Evolutionary conservation across 2,797 vertebrate species (phyloP), one percentile per base, ranked within the genome.

Genomic region (Anas bernieri): DNA sequence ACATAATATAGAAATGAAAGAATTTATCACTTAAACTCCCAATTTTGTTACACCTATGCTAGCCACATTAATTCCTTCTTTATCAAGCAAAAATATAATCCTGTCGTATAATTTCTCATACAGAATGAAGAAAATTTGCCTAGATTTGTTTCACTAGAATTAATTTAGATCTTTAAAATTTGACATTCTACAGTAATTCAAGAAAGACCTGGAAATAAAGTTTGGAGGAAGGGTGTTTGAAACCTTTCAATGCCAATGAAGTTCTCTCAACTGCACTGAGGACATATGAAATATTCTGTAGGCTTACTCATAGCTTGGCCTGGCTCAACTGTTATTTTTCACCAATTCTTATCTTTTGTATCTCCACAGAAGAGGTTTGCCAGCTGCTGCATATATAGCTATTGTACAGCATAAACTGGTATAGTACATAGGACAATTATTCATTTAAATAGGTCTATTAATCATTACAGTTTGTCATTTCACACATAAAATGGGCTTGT

Each of bases 401-500:
- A 91, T 76, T 48, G 74, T 91, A 72, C 90, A 88, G 35, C 59
- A 75, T 61, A 78, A 94, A 84, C 84, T 79, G 39, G 28, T 79
- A 35, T 37, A 66, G 62, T 75, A 79, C 52, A 50, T 52, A 54
- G 66, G 41, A 94, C 52, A 95, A 77, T 93, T 85, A 94, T 41
- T 96, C 88, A 96, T 64, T 95, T 95, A 96, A 90, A 95, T 77
- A 91, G 70, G 58, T 58, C 58, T 83, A 96, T 95, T 96, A 95
- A 91, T 96, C 86, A 94, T 92, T 80, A 86, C 14, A 88, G 87
- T 93, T 95, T 96, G 92, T 81, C 85, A 84, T 86, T 86, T 85
- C 64, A 76, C 64, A 78, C 92, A 94, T 92, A 73, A 83, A 94
- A 94, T 74, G 54, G 17, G 67, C 76, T 68, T 91, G 81, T 91